Evolutionary conservation across 2,113 vertebrate species (phyloP).

Genomic region (Alouatta palliata): DNA sequence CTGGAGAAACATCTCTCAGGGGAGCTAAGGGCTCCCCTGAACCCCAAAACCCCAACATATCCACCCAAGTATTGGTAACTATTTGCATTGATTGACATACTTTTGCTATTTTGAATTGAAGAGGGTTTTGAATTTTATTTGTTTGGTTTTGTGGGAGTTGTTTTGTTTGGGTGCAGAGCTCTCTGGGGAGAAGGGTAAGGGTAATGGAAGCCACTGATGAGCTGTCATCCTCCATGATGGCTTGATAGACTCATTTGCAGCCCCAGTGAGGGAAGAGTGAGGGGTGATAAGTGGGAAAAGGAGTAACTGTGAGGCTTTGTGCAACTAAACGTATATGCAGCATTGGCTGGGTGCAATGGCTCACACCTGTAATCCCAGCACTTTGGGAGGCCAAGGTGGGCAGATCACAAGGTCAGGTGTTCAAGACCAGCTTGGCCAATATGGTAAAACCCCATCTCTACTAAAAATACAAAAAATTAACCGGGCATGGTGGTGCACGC

Average conservation of each 20-base stretch:
- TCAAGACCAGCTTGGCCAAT: too few relatives aligned
- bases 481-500: too few relatives aligned
- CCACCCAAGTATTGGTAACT: background rate
- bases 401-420: too few relatives aligned
- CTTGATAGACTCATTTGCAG: background rate
- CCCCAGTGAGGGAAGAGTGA: background rate
- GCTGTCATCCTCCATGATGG: background rate
- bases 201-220: background rate
- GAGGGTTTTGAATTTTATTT: background rate
- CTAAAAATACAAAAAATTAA: too few relatives aligned
- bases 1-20: too few relatives aligned
- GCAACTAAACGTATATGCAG: background rate
- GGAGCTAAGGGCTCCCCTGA: too few relatives aligned
- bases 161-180: background rate
- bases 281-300: background rate
- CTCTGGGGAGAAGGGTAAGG: background rate
- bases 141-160: background rate
- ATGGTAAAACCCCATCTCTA: too few relatives aligned
- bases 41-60: too few relatives aligned
- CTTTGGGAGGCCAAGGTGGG: too few relatives aligned
- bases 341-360: background rate
- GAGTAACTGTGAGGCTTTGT: background rate
- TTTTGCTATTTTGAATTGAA: background rate
- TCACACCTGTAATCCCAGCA: too few relatives aligned
- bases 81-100: background rate